phyloP scores from a whole-genome alignment of 2,113 vertebrate genomes.

The Syngnathus floridae region DNA sequence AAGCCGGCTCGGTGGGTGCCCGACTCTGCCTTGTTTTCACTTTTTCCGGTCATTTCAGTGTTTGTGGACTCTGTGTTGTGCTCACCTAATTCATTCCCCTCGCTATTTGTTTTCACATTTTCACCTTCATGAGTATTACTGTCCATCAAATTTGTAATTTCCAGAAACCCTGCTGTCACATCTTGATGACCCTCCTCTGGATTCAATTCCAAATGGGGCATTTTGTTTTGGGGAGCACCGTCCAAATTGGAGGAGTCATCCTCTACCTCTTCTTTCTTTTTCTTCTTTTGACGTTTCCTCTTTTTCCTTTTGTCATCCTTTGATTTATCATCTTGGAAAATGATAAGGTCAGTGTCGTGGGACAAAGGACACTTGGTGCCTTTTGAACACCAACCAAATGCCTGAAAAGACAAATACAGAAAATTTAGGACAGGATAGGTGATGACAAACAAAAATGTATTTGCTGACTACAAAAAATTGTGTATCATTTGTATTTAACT shows the following conservation, averaged over 20 bases:
- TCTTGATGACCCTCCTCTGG: constrained; percentile 34
- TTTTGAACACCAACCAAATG: constrained; percentile 91
- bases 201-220: constrained; percentile 53
- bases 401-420: constrained; percentile 60
- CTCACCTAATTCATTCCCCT: constrained; percentile 17
- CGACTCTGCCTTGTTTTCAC: constrained; percentile 46
- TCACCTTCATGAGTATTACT: constrained; percentile 11
- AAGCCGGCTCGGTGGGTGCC: constrained; percentile 89
- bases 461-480: background rate
- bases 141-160: background rate
- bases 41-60: background rate
- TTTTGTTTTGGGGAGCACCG: constrained; percentile 51
- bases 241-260: constrained; percentile 22
- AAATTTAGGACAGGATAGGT: background rate
- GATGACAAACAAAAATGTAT: background rate
- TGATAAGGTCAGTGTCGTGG: constrained; percentile 90
- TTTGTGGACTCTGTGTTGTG: background rate
- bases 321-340: constrained; percentile 81
- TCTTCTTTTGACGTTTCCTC: constrained; percentile 56
- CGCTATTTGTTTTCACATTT: background rate
- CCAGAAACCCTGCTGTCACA: background rate
- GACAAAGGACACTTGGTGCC: constrained; percentile 83
- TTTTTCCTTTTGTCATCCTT: constrained; percentile 74
- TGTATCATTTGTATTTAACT: no score
- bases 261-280: constrained; percentile 52